A percentile compares a stretch with the other conserved stretches of the same genome.
Evolutionary conservation across 2,113 vertebrate species (phyloP).

Genomic region (Fulica atra): DNA sequence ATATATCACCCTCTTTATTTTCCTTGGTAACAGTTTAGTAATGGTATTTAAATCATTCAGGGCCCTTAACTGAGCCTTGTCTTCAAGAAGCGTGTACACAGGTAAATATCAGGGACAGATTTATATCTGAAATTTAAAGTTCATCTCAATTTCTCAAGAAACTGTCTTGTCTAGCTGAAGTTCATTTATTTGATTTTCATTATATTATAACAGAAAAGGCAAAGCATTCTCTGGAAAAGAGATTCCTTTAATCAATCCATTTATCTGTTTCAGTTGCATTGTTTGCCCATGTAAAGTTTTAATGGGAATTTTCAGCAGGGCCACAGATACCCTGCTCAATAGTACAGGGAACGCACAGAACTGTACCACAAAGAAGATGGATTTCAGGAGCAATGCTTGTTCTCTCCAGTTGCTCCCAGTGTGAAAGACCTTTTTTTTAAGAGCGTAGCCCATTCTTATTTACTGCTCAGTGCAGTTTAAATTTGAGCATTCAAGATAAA

Average conservation of each 20-base stretch:
- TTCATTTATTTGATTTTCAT: not conserved
- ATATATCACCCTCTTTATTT: not conserved
- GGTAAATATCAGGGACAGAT: not conserved
- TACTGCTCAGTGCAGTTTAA: not conserved
- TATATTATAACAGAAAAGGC: not conserved
- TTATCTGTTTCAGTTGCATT: not conserved
- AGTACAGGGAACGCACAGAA: not conserved
- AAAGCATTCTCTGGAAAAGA: not conserved
- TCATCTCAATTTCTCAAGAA: not conserved
- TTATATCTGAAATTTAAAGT: not conserved
- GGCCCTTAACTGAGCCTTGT: not conserved
- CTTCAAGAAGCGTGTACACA: rapidly evolving
- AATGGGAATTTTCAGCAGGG: not conserved
- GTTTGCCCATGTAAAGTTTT: not conserved
- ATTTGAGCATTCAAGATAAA: not conserved
- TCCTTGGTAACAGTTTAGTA: not conserved
- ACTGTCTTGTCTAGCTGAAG: not conserved
- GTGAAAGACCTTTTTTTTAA: not conserved
- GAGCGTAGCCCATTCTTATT: not conserved
- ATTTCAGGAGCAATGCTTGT: not conserved
- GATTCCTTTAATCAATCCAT: not conserved
- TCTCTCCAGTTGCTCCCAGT: not conserved
- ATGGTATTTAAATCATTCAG: not conserved
- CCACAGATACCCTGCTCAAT: not conserved
- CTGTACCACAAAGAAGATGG: not conserved